Conservation (phyloP, 64 coral and sea anemone species). For the Stylophora pistillata region DNA sequence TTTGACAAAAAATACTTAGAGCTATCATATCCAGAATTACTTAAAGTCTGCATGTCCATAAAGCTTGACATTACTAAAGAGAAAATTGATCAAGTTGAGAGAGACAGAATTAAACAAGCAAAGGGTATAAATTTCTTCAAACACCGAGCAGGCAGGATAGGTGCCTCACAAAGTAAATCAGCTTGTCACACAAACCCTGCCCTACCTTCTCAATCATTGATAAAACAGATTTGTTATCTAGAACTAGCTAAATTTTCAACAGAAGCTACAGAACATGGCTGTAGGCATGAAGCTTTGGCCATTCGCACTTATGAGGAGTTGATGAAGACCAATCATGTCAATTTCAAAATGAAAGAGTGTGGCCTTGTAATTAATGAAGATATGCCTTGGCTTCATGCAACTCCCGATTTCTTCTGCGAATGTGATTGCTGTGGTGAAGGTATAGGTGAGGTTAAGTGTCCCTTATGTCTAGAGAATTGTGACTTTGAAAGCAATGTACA, state of each 20-base stretch:
- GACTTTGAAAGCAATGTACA: neutral
- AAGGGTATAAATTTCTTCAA: constrained; percentile 17
- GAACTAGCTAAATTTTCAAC: neutral
- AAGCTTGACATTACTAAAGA: constrained; percentile 22
- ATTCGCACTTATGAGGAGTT: too few relatives aligned
- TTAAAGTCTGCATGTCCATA: neutral
- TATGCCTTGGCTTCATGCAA: constrained; percentile 39
- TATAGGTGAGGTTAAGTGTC: neutral
- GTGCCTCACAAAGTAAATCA: constrained; percentile 30
- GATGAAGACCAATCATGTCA: too few relatives aligned
- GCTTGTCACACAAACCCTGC: neutral
- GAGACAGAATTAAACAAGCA: constrained; percentile 14
- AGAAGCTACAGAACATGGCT: neutral
- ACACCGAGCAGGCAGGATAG: constrained; percentile 33
- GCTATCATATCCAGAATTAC: neutral
- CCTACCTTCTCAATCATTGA: constrained; percentile 27
- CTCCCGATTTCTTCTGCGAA: constrained; percentile 11
- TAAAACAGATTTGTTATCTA: neutral
- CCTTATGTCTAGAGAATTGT: too few relatives aligned
- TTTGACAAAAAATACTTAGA: constrained; percentile 16
- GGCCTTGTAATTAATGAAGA: too few relatives aligned
- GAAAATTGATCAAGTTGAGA: constrained; percentile 39
- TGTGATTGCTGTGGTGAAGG: neutral
- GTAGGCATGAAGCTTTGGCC: neutral
- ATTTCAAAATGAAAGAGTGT: too few relatives aligned